phyloP scores from a whole-genome alignment of 2,888 invertebrate species.

The Suillia variegata region DNA sequence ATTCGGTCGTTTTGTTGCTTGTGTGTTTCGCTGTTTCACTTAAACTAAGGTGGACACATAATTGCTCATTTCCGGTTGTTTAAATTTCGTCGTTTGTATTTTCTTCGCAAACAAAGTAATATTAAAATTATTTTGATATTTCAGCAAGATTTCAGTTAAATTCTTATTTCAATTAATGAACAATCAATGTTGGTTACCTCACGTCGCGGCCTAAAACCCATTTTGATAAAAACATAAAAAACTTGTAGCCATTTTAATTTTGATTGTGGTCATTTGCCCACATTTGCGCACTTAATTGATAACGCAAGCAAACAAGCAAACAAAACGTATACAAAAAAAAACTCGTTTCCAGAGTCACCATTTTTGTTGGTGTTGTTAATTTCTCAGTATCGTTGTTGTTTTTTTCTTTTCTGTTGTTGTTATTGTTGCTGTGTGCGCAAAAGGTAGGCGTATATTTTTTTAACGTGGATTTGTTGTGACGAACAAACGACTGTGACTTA shows the following conservation, averaged over 20 bases:
- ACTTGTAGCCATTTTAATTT: background rate
- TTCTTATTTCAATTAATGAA: background rate
- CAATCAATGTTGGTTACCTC: too few species aligned
- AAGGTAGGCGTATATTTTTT: slow-evolving; percentile 19
- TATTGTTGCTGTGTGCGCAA: background rate
- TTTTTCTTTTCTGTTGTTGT: background rate
- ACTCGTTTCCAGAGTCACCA: too few species aligned
- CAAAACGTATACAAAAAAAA: too few species aligned
- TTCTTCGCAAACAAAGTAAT: too few species aligned
- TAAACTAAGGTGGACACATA: slow-evolving; percentile 20
- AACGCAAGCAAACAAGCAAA: too few species aligned
- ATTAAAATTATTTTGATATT: background rate
- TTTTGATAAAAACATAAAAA: background rate
- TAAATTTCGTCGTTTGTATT: background rate
- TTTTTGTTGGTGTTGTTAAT: too few species aligned
- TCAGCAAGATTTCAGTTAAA: background rate
- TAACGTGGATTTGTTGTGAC: background rate
- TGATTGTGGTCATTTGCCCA: background rate
- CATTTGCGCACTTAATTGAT: background rate
- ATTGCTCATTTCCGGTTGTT: slow-evolving; percentile 24
- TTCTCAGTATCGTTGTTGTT: too few species aligned
- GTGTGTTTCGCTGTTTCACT: background rate
- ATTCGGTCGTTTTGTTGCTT: background rate
- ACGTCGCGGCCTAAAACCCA: background rate
- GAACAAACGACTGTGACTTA: background rate